phyloP scores from a whole-genome alignment of 1,140 invertebrate genomes.

The Lasioglossum albipes region DNA sequence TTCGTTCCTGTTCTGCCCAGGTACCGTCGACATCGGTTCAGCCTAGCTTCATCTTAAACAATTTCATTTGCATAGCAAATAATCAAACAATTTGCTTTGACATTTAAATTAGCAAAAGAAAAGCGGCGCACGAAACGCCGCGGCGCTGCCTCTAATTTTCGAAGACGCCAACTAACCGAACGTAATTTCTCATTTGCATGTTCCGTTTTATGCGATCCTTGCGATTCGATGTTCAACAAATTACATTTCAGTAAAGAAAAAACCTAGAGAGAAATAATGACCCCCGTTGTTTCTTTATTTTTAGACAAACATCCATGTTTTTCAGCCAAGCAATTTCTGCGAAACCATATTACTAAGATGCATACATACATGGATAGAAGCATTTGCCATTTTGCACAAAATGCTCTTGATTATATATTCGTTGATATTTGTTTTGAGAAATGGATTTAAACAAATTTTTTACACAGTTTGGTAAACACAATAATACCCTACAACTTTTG shows the following conservation, averaged over 20 bases:
- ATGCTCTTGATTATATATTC: no score
- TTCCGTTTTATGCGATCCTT: not conserved
- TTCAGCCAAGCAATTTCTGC: no score
- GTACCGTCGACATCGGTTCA: constrained; percentile 52
- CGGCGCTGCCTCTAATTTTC: constrained; percentile 66
- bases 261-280: no score
- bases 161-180: constrained; percentile 67
- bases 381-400: no score
- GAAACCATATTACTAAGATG: no score
- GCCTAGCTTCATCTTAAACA: constrained; percentile 74
- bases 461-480: no score
- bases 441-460: no score
- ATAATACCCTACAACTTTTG: no score
- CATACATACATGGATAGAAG: no score
- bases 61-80: constrained; percentile 80
- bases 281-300: no score
- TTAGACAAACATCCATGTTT: no score
- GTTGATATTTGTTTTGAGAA: no score
- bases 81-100: constrained; percentile 79
- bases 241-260: not conserved
- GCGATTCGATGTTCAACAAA: not conserved
- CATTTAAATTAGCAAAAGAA: constrained; percentile 75
- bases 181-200: constrained; percentile 67
- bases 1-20: constrained; percentile 52
- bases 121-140: constrained; percentile 49